phyloP scores from a whole-genome alignment of 2,888 invertebrate genomes.

The Macrostomum cliftonense region DNA sequence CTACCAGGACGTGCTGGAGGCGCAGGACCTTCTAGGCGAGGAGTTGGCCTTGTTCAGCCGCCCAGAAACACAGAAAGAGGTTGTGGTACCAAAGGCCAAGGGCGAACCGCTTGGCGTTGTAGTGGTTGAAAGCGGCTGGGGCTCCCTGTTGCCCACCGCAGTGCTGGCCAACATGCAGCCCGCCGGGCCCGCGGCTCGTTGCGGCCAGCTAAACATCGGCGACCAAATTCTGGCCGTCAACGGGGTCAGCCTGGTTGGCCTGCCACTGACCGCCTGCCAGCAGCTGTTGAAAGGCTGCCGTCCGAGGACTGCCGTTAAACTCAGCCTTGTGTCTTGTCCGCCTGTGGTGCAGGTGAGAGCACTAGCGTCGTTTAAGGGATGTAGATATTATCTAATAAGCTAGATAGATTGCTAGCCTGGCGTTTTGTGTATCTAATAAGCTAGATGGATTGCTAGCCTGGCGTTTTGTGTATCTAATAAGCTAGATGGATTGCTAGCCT shows the following conservation, averaged over 20 bases:
- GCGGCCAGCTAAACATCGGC: slow-evolving; percentile 93
- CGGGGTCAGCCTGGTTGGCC: slow-evolving; percentile 86
- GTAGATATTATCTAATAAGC: too few relatives aligned
- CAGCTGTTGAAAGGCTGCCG: slow-evolving; percentile 75
- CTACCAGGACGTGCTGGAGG: slow-evolving; percentile 95
- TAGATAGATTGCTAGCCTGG: too few relatives aligned
- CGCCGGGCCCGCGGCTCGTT: slow-evolving; percentile 84
- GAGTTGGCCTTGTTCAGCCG: slow-evolving; percentile 97
- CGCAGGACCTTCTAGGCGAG: slow-evolving; percentile 96
- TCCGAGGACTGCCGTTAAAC: slow-evolving; percentile 89
- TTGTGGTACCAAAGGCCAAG: slow-evolving; percentile 91
- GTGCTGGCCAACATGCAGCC: slow-evolving; percentile 95
- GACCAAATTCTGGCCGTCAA: slow-evolving; percentile 98
- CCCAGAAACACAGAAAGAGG: slow-evolving; percentile 87
- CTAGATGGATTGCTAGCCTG: too few relatives aligned
- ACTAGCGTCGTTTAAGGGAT: too few relatives aligned
- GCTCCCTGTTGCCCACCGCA: slow-evolving; percentile 96
- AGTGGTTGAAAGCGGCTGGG: slow-evolving; percentile 98
- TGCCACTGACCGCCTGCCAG: slow-evolving; percentile 92
- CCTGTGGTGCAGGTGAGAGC: slow-evolving; percentile 66
- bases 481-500: too few relatives aligned
- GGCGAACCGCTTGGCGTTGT: slow-evolving; percentile 94
- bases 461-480: too few relatives aligned
- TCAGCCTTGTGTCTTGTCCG: slow-evolving; percentile 95
- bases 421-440: too few relatives aligned